Conservation (phyloP, 2,888 invertebrate species). For the Pelosia muscerda region DNA sequence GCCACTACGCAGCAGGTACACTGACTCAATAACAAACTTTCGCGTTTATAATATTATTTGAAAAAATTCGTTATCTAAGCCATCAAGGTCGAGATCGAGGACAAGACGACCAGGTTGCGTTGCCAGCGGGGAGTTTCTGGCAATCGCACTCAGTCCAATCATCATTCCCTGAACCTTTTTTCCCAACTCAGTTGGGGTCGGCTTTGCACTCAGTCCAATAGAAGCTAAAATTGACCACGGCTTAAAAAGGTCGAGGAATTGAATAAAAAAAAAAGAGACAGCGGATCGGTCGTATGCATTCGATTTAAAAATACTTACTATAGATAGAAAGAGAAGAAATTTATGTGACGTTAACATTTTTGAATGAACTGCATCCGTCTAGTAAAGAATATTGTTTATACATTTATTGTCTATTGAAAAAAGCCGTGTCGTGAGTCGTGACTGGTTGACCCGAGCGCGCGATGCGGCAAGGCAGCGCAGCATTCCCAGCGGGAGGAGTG, state of each 20-base stretch:
- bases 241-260: no score
- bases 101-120: neutral
- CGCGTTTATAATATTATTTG: neutral
- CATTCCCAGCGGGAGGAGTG: neutral
- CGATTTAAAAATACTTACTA: neutral
- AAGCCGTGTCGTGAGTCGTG: constrained; percentile 23
- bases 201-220: neutral
- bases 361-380: neutral
- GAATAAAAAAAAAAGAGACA: neutral
- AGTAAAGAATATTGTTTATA: neutral
- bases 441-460: constrained; percentile 27
- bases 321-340: neutral
- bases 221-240: neutral
- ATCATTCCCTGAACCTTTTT: no score
- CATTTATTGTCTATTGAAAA: neutral
- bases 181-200: no score
- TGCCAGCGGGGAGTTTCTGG: neutral
- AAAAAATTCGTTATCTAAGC: neutral
- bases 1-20: no score
- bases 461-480: constrained; percentile 11
- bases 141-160: neutral
- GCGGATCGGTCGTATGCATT: neutral
- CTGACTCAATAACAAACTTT: neutral
- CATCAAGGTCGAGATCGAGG: neutral
- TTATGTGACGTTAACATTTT: neutral